These are phyloP conservation scores for Erpetoichthys calabaricus DNA, from an alignment of 2,797 vertebrate species.

Conservation along the genomic window DNA sequence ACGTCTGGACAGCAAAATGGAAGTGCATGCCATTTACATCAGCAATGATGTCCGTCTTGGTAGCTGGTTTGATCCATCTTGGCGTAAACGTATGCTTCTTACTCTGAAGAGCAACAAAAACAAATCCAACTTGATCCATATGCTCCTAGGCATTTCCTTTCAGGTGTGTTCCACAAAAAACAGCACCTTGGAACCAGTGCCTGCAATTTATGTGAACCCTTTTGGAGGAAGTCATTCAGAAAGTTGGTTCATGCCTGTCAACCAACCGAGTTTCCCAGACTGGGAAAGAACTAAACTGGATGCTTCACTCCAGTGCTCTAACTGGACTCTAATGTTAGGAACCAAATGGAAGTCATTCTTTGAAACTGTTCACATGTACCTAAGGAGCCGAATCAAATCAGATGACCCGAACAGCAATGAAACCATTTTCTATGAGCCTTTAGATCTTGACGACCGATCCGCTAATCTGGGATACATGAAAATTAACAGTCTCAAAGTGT, in stretches of 20 bases:
- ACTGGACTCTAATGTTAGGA: slow-evolving; percentile 87
- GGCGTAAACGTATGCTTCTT: slow-evolving; percentile 92
- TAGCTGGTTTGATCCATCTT: slow-evolving; percentile 96
- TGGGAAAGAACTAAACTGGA: slow-evolving; percentile 96
- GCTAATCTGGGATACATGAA: slow-evolving; percentile 93
- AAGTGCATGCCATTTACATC: slow-evolving; percentile 95
- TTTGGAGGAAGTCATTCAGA: slow-evolving; percentile 95
- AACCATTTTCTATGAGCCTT: slow-evolving; percentile 84
- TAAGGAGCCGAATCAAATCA: slow-evolving; percentile 83
- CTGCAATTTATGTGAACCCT: slow-evolving; percentile 92
- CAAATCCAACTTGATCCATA: slow-evolving; percentile 85
- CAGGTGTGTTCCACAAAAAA: slow-evolving; percentile 95
- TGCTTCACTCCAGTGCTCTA: slow-evolving; percentile 80
- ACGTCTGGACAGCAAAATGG: slow-evolving; percentile 79
- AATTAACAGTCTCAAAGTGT: slow-evolving; percentile 91
- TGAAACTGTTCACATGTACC: slow-evolving; percentile 92
- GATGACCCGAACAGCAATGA: slow-evolving; percentile 77
- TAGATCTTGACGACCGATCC: slow-evolving; percentile 77
- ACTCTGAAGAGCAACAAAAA: slow-evolving; percentile 98
- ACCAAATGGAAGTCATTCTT: slow-evolving; percentile 94
- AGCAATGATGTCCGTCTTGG: slow-evolving; percentile 91
- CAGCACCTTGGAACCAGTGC: slow-evolving; percentile 87
- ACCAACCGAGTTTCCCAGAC: slow-evolving; percentile 74
- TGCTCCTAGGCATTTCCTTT: slow-evolving; percentile 87
- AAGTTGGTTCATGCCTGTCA: slow-evolving; percentile 95